Base-by-base conservation (phyloP, 92 coral and sea anemone genomes). In the Bergia puertoricense region DNA sequence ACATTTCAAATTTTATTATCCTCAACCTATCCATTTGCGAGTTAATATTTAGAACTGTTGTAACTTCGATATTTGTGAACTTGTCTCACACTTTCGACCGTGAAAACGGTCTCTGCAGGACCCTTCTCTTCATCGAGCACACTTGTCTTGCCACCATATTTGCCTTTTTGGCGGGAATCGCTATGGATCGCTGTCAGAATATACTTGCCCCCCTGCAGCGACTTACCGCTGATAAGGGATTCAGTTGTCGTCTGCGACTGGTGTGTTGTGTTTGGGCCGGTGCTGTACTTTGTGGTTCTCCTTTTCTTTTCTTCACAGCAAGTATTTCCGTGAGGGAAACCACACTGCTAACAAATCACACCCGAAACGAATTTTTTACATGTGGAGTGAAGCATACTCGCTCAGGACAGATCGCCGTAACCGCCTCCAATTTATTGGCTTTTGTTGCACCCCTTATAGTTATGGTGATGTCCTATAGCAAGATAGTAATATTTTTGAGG, bases 1-100 rank as follows among this genome's bases (percentile, higher is more conserved):
- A 23, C 18, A 51, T 51, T 46, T 79, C 82, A 13, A 79, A 79
- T 36, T 79, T 79, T 51, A 46, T 46, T 45, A 42, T 79, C 20
- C n/a, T 79, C 16, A 79, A 79, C 18, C 62, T 79, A 15, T 79
- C 30, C 62, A 79, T 79, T 40, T 48, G 82, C 82, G 82, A 79
- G 65, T 11, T 79, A 37, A 50, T 79, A 46, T 50, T 46, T 54
- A 46, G 82, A 79, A 22, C 16, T 45, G 40, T 44, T 14, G 65
- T 79, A 8, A 79, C 82, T 50, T 45, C 67, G 2, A 14, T 51
- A 45, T 79, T 79, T 30, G 82, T 15, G 67, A 79, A 51, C 6
- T 54, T 79, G 65, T 30, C 62, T 20, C 22, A 50, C 67, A 79
- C 65, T n/a, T 50, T 40, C 2, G 82, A 79, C 1, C 40, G 66